These are phyloP conservation scores for Gymnocheta viridis DNA, from an alignment of 2,888 invertebrate genomes.

Conservation along the genomic window DNA sequence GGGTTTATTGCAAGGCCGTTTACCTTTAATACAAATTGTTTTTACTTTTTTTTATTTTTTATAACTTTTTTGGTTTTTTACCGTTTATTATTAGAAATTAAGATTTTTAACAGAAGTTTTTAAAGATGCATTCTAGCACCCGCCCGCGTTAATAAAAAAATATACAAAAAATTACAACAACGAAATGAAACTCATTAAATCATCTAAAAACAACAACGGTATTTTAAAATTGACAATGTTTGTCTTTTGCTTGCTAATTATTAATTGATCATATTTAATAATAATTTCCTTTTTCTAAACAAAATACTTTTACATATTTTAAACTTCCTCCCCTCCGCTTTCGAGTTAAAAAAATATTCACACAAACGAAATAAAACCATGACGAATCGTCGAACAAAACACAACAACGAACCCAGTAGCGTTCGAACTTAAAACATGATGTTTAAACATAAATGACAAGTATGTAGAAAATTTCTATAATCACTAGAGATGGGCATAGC, in stretches of 20 bases:
- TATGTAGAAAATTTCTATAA: neutral
- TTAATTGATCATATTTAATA: slow-evolving; percentile 44
- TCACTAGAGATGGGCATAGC: too few relatives aligned
- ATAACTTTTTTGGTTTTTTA: neutral
- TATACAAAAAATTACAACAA: neutral
- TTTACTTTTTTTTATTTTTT: too few relatives aligned
- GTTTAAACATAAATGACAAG: neutral
- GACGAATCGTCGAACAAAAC: neutral
- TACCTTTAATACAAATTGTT: too few relatives aligned
- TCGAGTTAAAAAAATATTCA: slow-evolving; percentile 2
- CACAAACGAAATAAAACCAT: neutral
- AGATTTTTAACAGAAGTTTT: neutral
- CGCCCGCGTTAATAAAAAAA: neutral
- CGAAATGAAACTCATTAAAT: neutral
- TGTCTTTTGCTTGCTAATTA: slow-evolving; percentile 36
- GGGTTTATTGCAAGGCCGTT: too few relatives aligned
- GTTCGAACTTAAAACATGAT: slow-evolving; percentile 6
- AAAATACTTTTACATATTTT: slow-evolving; percentile 6
- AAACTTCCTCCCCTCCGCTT: neutral
- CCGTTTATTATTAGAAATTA: neutral
- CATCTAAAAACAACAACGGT: slow-evolving; percentile 3
- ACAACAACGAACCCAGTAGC: slow-evolving; percentile 5
- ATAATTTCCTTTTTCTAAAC: slow-evolving; percentile 26
- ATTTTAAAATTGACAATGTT: slow-evolving; percentile 21
- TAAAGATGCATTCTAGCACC: neutral